Evolutionary conservation across 2,888 invertebrate genomes (phyloP), one percentile per base, ranked within the genome.

Genomic region (Drosophila histrio): DNA sequence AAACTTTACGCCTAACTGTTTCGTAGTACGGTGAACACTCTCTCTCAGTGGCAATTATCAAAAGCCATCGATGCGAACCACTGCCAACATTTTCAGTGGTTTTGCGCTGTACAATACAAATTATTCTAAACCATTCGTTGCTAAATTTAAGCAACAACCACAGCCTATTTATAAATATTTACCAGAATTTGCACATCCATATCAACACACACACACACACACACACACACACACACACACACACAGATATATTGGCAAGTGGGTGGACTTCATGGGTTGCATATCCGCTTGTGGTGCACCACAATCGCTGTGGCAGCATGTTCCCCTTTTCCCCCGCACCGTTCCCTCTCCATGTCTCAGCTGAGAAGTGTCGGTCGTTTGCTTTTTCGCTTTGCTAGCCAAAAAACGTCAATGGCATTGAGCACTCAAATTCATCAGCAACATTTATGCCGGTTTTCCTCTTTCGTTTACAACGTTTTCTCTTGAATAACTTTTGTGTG

Each of bases 131-230:
- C 44, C 36, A 22, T 21, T 43, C 76, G 63, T 32, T 68, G 65
- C 59, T 74, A 66, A 84, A 84, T 87, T 81, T 78, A 71, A 81
- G 64, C 39, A 43, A 62, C 22, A 53, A 66, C 87, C 81, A 28
- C 87, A 87, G 71, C 60, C 68, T 64, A 84, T 81, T 81, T 87
- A 81, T 87, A 87, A 84, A 77, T 80, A 84, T 84, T 84, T 74
- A 71, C 49, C 79, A 52, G 58, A 65, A 54, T 60, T 56, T 61
- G n/a, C n/a, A n/a, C n/a, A n/a, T n/a, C n/a, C n/a, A n/a, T n/a
- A n/a, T n/a, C n/a, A n/a, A 77, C 50, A 46, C 46, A 36, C 49
- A 36, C 43, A 22, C 52, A 26, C 53, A 24, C 30, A 57, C 63
- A 49, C 34, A 39, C 24, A 46, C 32, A 47, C 52, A 15, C 24